Base-by-base conservation (phyloP, 2,888 invertebrate species). In the Chydorus sphaericus region DNA sequence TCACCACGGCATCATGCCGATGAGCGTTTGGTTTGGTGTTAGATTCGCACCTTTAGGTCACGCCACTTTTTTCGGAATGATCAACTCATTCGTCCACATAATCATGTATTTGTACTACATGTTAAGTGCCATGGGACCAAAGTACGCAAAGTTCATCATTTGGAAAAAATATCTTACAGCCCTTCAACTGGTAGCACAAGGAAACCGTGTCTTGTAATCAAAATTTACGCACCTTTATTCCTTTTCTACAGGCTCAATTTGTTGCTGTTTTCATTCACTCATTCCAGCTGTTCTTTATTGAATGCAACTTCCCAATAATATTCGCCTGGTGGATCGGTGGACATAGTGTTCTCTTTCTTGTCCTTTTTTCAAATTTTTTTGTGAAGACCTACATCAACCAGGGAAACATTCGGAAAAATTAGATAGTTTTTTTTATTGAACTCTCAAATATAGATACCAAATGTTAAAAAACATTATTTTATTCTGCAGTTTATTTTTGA, bases 21-120 rank as follows among this genome's bases (percentile, higher is more conserved):
- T 91, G 78, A 90, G 90, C 8, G 92, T 93, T 60, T 91, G 91
- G 90, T 85, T 92, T 79, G 93, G 93, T 44, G 78, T 93, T 66
- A 91, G 91, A 71, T 93, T 93, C 73, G 91, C 91, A 44, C 91
- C 92, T 67, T 88, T 93, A 72, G 93, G 94, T 44, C 93, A 94
- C 75, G 91, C 91, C 70, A 93, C 94, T 58, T 94, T 94, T 77
- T 94, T 94, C 71, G 86, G 91, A 31, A 77, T 92, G 64, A 77
- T 93, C 64, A 94, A 94, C 72, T 84, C 91, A 3, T 91, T 93
- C 69, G 93, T 94, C 59, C 94, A 94, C 72, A 86, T 94, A 66
- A 80, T 94, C 61, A 94, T 94, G 94, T 94, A 94, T 73, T 87
- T 87, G 71, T 94, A 94, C 73, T 94, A 94, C 70, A 91, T 92